Evolutionary conservation across 1,140 invertebrate species (phyloP).

Genomic region (Vanessa tameamea): DNA sequence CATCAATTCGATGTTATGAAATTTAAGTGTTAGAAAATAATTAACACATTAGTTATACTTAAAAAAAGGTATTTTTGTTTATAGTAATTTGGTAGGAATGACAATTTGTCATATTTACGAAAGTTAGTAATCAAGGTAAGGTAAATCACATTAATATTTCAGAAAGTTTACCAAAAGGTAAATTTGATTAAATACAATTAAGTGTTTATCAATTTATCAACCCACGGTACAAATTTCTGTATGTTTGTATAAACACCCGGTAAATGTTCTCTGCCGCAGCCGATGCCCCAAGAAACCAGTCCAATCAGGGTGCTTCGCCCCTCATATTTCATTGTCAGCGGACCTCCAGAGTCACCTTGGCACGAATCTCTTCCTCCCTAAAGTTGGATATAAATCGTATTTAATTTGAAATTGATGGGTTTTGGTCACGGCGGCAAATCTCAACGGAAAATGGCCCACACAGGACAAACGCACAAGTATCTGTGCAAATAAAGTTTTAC

Average conservation of each 20-base stretch:
- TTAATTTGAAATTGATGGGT: too few species aligned
- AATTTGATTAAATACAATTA: conserved; percentile 21
- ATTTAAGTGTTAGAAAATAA: background rate
- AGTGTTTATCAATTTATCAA: conserved; percentile 82
- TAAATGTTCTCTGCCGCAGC: conserved; percentile 93
- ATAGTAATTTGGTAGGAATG: too few species aligned
- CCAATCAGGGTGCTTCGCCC: conserved; percentile 92
- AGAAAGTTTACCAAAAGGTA: background rate
- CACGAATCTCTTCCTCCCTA: conserved; percentile 86
- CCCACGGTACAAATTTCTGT: conserved; percentile 95
- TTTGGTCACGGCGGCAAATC: too few species aligned
- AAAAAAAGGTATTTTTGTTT: too few species aligned
- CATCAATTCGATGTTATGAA: background rate
- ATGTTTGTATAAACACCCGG: conserved; percentile 95
- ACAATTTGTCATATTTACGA: too few species aligned
- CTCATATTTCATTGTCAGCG: conserved; percentile 89
- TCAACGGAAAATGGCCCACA: too few species aligned
- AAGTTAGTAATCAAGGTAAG: background rate
- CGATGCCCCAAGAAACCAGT: conserved; percentile 95
- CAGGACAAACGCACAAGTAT: too few species aligned
- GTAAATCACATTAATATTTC: conserved; percentile 1
- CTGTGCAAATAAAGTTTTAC: too few species aligned
- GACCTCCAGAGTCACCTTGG: conserved; percentile 92
- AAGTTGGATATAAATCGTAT: background rate
- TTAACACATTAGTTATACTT: background rate